Conservation (phyloP, 1,140 invertebrate species). For the Akabosia matsudoensis region DNA sequence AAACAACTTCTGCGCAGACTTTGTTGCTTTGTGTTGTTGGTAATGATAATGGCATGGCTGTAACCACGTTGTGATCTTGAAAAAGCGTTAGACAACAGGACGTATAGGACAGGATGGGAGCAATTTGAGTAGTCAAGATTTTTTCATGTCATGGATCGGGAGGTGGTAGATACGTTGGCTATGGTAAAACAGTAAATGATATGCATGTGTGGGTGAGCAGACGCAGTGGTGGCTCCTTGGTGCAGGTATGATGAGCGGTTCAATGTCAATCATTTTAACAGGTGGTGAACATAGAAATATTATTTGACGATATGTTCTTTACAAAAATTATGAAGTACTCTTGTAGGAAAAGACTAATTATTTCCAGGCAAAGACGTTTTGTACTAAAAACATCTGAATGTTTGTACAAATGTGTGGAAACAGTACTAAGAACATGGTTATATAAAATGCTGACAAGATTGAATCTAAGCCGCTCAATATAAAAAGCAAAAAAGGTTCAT, state of each 20-base stretch:
- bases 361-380: no score
- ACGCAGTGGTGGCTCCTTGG: no score
- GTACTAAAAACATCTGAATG: no score
- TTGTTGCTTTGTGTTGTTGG: neutral
- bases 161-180: neutral
- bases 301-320: neutral
- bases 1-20: neutral
- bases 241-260: neutral
- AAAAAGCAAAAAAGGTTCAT: no score
- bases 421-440: no score
- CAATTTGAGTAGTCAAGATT: neutral
- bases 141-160: neutral
- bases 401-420: no score
- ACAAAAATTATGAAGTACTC: no score
- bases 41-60: neutral
- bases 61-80: neutral
- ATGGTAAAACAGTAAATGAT: no score
- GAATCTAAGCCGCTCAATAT: no score
- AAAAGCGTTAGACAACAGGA: neutral
- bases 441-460: no score
- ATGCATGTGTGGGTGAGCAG: no score
- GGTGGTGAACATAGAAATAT: neutral
- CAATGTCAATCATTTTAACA: conserved; percentile 10
- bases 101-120: neutral
- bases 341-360: no score